Evolutionary conservation across 92 coral and sea anemone genomes (phyloP), one percentile per base, ranked within the genome.

Genomic region (Actinernus sp.): DNA sequence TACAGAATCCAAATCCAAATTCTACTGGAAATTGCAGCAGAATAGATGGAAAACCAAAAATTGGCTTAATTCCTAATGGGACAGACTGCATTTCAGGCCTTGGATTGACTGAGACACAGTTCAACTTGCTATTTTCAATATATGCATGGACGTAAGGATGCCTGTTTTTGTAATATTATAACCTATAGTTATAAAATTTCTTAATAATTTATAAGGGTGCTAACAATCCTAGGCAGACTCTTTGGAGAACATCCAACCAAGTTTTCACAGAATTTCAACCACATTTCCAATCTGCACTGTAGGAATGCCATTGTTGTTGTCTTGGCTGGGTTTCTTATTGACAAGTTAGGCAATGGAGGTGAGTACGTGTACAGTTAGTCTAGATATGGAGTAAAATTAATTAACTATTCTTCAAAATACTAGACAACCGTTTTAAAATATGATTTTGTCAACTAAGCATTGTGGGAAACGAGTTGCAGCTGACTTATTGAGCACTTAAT

Each of bases 71-170:
- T 2, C n/a, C 28, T 21, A 81, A 81, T 58, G 81, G 81, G 1
- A 34, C 81, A 9, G 71, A 74, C 40, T 90, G 96, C 36, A 19
- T 45, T 41, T 67, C 83, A 56, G 97, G 97, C 13, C 62, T 91
- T 59, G 97, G 82, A 17, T 19, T 91, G 41, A 71, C 51, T 51
- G 79, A 86, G 38, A 91, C 93, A 61, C 81, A 91, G 74, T 91
- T 76, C 39, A 91, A 91, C 47, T 70, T 91, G 26, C 71, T 91
- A 13, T 91, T 86, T 29, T 82, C 97, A 5, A 82, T 91, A 40
- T 91, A 91, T 82, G 97, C 97, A 23, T 86, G 93, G 97, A 87
- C 90, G 92, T 89, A 80, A 84, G 96, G 82, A n/a, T n/a, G n/a
- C n/a, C n/a, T n/a, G n/a, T n/a, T n/a, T n/a, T n/a, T n/a, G n/a